Evolutionary conservation across 2,113 vertebrate species (phyloP), one percentile per base, ranked within the genome.

Genomic region (Brachyhypopomus gauderio): DNA sequence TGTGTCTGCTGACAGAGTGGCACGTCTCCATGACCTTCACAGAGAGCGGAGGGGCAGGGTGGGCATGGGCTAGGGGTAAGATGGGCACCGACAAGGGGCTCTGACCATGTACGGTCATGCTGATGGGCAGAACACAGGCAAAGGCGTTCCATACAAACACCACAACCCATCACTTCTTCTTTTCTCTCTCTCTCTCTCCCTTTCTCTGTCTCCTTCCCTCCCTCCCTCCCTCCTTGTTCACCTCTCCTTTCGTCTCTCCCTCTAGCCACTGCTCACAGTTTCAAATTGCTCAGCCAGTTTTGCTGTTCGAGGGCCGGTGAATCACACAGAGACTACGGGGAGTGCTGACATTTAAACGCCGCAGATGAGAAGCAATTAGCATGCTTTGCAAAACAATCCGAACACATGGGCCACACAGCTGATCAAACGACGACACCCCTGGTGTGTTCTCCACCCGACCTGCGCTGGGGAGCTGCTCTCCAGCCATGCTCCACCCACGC

Each of bases 311-410:
- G 87, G 86, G 82, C 72, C 69, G 80, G 78, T 90, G 88, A 90
- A 88, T 88, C 87, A 89, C 60, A 62, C 80, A 30, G 52, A 23
- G 48, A 78, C 84, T 79, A 77, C 79, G 76, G 83, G 81, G 85
- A 85, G 72, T 72, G 41, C 78, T 90, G 89, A 91, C 89, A 92
- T 91, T 90, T 91, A 80, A 86, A 84, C 80, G 81, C 80, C 87
- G 85, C 87, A 84, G 87, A 91, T 86, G 82, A 86, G 80, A 88
- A 83, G 79, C 89, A 89, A 90, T 91, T 91, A 90, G 72, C 85
- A 84, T 56, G 79, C 89, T 89, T 86, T 83, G 77, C 77, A 85
- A 90, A 90, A 87, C 86, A 87, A 87, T 89, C 88, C 87, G 75
- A 81, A 73, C 86, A 80, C 85, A 81, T 73, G 79, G 81, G 59